These are phyloP conservation scores for Drosophila gaucha DNA, from an alignment of 2,888 invertebrate genomes.

Conservation along the genomic window DNA sequence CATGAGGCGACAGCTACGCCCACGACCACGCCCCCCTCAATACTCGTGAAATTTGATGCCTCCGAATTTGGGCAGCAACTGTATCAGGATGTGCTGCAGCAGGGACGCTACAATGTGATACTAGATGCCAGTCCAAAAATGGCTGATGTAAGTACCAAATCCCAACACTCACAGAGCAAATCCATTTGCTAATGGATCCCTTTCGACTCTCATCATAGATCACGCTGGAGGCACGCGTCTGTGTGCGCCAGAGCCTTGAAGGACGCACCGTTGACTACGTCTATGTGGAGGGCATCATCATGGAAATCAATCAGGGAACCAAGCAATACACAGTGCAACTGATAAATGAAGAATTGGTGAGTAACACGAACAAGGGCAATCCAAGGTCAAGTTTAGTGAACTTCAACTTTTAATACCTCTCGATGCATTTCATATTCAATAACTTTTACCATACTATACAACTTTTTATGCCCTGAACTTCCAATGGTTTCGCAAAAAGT, in stretches of 20 bases:
- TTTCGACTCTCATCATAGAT: constrained; percentile 86
- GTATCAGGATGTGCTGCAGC: constrained; percentile 91
- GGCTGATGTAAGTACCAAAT: constrained; percentile 87
- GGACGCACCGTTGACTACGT: constrained; percentile 88
- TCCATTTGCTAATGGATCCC: not conserved
- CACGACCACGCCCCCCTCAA: constrained; percentile 86
- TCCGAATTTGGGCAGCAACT: constrained; percentile 89
- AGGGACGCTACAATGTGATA: constrained; percentile 93
- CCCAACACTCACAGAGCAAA: not conserved
- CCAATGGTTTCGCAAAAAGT: too few species aligned
- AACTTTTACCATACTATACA: too few species aligned
- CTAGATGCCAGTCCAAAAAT: constrained; percentile 96
- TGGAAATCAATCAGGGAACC: constrained; percentile 88
- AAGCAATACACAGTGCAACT: constrained; percentile 89
- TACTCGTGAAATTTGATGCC: constrained; percentile 93
- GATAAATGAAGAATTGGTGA: constrained; percentile 80
- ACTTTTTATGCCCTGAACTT: too few species aligned
- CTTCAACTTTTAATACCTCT: too few species aligned
- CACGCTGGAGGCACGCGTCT: constrained; percentile 91
- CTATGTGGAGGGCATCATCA: constrained; percentile 94
- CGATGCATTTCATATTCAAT: too few species aligned
- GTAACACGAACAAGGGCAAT: constrained; percentile 59
- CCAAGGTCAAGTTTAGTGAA: too few species aligned
- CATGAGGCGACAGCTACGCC: constrained; percentile 83
- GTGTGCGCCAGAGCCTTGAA: constrained; percentile 89